Evolutionary conservation across 2,797 vertebrate genomes (phyloP).

Genomic region (Sciurus carolinensis): DNA sequence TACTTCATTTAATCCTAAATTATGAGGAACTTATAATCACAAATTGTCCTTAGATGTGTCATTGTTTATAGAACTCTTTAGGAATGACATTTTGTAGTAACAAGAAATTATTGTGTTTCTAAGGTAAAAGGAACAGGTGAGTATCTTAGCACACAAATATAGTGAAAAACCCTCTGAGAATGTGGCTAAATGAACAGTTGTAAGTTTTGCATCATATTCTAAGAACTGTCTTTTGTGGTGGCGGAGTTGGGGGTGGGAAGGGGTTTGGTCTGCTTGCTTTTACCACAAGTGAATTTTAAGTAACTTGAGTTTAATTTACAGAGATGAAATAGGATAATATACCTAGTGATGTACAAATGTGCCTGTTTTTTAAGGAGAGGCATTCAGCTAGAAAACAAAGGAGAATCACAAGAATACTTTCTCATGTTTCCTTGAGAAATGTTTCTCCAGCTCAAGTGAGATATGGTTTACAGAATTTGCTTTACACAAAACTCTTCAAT

Average conservation of each 20-base stretch:
- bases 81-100: conserved; percentile 63
- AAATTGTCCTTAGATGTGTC: conserved; percentile 49
- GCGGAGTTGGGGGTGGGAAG: no score
- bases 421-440: conserved; percentile 47
- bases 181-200: conserved; percentile 17
- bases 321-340: conserved; percentile 24
- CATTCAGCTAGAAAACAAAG: background rate
- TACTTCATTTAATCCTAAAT: conserved; percentile 46
- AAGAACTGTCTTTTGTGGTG: background rate
- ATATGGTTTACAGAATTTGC: conserved; percentile 58
- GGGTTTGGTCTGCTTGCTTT: conserved; percentile 8
- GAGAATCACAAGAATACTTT: conserved; percentile 34
- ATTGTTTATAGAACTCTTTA: conserved; percentile 63
- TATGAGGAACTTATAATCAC: conserved; percentile 13
- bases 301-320: conserved; percentile 55
- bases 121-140: conserved; percentile 61
- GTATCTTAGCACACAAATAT: conserved; percentile 22
- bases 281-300: conserved; percentile 50
- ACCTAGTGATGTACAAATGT: conserved; percentile 2
- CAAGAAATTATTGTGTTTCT: conserved; percentile 50
- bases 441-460: conserved; percentile 35
- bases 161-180: conserved; percentile 51
- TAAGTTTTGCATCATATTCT: conserved; percentile 9
- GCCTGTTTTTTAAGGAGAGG: conserved; percentile 1
- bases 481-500: conserved; percentile 64